phyloP scores from a whole-genome alignment of 1,140 invertebrate species.

The Elymnias hypermnestra region DNA sequence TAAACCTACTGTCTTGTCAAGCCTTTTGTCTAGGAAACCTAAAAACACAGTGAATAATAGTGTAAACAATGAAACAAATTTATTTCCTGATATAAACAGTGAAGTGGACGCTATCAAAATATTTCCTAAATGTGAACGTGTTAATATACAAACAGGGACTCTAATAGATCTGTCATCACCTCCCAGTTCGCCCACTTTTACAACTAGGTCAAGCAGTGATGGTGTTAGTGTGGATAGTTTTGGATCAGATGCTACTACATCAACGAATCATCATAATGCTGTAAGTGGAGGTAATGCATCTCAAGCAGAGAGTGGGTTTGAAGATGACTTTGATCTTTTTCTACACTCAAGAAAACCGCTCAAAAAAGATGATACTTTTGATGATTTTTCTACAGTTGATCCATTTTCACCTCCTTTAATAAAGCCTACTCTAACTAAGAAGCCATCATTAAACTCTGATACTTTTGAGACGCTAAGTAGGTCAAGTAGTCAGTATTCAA shows the following conservation, averaged over 20 bases:
- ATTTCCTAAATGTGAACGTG: conserved; percentile 67
- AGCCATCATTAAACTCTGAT: conserved; percentile 35
- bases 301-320: conserved; percentile 85
- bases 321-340: conserved; percentile 84
- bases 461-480: conserved; percentile 63
- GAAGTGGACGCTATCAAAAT: too few species aligned
- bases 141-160: conserved; percentile 62
- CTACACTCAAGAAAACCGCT: conserved; percentile 66
- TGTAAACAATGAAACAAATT: conserved; percentile 30
- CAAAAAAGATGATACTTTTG: conserved; percentile 71
- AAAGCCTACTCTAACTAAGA: conserved; percentile 45
- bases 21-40: conserved; percentile 58
- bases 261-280: conserved; percentile 74
- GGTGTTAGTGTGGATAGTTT: conserved; percentile 85
- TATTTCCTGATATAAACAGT: too few species aligned
- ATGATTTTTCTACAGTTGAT: conserved; percentile 62
- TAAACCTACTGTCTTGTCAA: conserved; percentile 71
- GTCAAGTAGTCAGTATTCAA: conserved; percentile 49
- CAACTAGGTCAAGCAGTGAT: conserved; percentile 84
- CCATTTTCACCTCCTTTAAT: conserved; percentile 64
- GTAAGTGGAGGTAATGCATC: conserved; percentile 81
- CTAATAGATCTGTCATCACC: conserved; percentile 81
- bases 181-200: conserved; percentile 83
- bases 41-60: conserved; percentile 44
- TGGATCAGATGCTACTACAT: conserved; percentile 82